Conservation (phyloP, 1,140 invertebrate genomes). For the Hypothenemus hampei region DNA sequence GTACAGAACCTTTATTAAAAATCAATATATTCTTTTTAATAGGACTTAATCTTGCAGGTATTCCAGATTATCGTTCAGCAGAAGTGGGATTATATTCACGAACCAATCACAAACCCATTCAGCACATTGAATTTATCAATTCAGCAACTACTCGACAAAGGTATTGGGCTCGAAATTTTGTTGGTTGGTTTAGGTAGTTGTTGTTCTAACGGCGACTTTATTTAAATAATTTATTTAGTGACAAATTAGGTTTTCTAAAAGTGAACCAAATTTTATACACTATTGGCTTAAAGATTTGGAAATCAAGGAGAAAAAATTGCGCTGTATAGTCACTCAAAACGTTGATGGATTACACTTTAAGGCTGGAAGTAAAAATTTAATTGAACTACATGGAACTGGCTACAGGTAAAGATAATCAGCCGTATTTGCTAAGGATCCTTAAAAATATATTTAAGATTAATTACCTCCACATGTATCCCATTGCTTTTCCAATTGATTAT, state of each 20-base stretch:
- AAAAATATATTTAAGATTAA: no score
- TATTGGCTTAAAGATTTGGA: conserved; percentile 60
- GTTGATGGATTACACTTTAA: conserved; percentile 90
- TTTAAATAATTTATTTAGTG: not conserved
- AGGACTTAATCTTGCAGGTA: conserved; percentile 58
- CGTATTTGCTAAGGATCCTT: no score
- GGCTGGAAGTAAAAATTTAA: conserved; percentile 78
- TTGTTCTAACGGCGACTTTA: not conserved
- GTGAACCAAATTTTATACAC: conserved; percentile 65
- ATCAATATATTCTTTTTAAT: not conserved
- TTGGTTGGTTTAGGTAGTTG: conserved; percentile 70
- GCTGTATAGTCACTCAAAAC: conserved; percentile 83
- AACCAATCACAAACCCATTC: conserved; percentile 75
- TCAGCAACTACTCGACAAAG: conserved; percentile 64
- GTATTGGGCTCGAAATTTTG: conserved; percentile 95
- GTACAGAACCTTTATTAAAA: conserved; percentile 39
- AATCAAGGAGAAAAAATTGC: conserved; percentile 48
- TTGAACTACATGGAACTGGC: conserved; percentile 89
- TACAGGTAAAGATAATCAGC: conserved; percentile 11
- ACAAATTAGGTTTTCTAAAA: conserved; percentile 55
- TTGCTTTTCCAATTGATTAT: no score
- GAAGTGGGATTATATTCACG: conserved; percentile 87
- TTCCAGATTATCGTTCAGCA: conserved; percentile 91
- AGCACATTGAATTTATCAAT: conserved; percentile 80
- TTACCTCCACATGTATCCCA: no score